A percentile compares a stretch with the other conserved stretches of the same genome.
Conservation (phyloP, 35 echinoderm and acorn worm species). For the Nesometra sesokonis region DNA sequence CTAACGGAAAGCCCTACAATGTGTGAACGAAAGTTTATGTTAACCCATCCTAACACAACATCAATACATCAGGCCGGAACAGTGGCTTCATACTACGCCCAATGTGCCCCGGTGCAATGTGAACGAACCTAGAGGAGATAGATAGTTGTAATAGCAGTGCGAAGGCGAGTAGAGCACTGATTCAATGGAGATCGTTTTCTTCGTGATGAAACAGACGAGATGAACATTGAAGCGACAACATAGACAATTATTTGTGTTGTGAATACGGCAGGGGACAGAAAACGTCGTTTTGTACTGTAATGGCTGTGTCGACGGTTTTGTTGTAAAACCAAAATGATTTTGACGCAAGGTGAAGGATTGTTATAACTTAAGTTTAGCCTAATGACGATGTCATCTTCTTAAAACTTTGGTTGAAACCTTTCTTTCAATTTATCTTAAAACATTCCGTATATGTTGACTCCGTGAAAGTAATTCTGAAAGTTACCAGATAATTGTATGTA, state of each 20-base stretch:
- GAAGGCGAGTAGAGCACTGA: no score
- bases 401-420: neutral
- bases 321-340: no score
- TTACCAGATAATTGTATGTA: neutral
- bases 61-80: neutral
- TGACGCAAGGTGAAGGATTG: no score
- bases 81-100: neutral
- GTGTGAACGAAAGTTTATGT: neutral
- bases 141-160: neutral
- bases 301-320: no score
- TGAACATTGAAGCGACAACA: no score
- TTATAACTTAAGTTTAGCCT: neutral
- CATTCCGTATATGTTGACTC: neutral
- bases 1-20: neutral
- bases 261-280: no score
- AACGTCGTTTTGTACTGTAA: no score
- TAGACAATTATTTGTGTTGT: no score
- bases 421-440: neutral
- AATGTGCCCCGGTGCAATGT: no score
- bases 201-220: no score
- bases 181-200: no score
- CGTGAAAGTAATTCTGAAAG: neutral
- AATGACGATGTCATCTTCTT: neutral
- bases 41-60: neutral
- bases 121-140: neutral